Evolutionary conservation across 2,888 invertebrate genomes (phyloP), one percentile per base, ranked within the genome.

Genomic region (Habroteleia sp.): DNA sequence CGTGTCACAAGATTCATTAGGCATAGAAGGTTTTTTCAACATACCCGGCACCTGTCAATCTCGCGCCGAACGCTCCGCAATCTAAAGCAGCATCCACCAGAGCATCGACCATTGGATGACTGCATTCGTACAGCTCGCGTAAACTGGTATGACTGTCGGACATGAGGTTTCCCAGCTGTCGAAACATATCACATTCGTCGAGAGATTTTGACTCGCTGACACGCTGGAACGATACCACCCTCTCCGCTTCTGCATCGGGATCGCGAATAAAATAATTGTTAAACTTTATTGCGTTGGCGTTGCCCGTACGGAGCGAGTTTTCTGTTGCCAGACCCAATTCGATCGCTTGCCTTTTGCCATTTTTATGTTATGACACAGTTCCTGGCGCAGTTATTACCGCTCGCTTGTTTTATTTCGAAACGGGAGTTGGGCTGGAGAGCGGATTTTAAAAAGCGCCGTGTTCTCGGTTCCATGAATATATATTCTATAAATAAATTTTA

Each of bases 41-140:
- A 88, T 87, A 93, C 90, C 97, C 97, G 20, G 99, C 99, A 25
- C 99, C 99, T 0, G 99, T 99, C 29, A 99, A 90, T 48, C 99
- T 92, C n/a, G 96, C 95, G 33, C 96, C 95, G n/a, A 94, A 89
- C 1, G 93, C 92, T 14, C 92, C 91, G 69, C 92, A 90, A 46
- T 93, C 92, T 71, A 91, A 90, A 4, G 95, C 95, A 83, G 94
- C 89, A 20, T 93, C 90, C 11, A 97, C 96, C 13, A 99, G 91
- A 62, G 91, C 90, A 88, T 99, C 97, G 78, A 99, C 90, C 82
- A 94, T 93, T 0, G 93, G 91, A 90, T 97, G 97, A 62, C 98
- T 98, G 89, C 99, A 99, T 87, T 99, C 96, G 88, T 97, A 99
- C 1, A 95, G 89, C 72, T 93, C 92, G 63, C 93, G 91, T 50